phyloP scores from a whole-genome alignment of 2,888 invertebrate genomes.

The Seladonia tumulorum region DNA sequence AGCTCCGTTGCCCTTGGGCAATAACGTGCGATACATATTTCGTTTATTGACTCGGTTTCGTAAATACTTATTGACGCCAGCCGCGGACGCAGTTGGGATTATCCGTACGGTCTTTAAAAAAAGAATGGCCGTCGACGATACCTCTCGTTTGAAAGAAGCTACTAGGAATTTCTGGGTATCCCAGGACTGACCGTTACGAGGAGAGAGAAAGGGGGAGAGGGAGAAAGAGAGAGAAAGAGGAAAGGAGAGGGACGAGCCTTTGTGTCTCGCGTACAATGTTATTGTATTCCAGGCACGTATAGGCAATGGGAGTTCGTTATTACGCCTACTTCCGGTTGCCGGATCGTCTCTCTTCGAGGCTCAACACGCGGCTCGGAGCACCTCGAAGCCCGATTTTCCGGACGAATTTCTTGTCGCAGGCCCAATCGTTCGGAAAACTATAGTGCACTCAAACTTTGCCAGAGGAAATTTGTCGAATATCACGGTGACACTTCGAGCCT shows the following conservation, averaged over 20 bases:
- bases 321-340: conserved; percentile 78
- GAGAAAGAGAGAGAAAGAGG: conserved; percentile 22
- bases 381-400: conserved; percentile 23
- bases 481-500: no score
- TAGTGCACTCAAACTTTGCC: no score
- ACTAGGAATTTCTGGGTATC: conserved; percentile 55
- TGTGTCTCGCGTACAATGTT: conserved; percentile 62
- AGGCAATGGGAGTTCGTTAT: conserved; percentile 76
- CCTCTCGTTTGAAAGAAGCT: conserved; percentile 27
- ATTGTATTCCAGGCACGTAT: conserved; percentile 72
- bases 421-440: not conserved
- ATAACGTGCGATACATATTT: not conserved
- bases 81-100: not conserved
- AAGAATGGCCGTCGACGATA: not conserved
- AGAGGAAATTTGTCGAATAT: no score
- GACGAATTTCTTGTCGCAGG: not conserved
- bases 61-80: not conserved
- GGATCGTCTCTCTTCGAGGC: conserved; percentile 49
- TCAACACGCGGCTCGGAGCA: conserved; percentile 41
- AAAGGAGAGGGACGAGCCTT: conserved; percentile 31
- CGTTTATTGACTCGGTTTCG: not conserved
- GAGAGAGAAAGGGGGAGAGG: not conserved
- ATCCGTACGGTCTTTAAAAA: not conserved
- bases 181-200: conserved; percentile 29
- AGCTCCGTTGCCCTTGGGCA: not conserved